Conservation (phyloP, 2,888 invertebrate species). For the Helicoverpa assulta region DNA sequence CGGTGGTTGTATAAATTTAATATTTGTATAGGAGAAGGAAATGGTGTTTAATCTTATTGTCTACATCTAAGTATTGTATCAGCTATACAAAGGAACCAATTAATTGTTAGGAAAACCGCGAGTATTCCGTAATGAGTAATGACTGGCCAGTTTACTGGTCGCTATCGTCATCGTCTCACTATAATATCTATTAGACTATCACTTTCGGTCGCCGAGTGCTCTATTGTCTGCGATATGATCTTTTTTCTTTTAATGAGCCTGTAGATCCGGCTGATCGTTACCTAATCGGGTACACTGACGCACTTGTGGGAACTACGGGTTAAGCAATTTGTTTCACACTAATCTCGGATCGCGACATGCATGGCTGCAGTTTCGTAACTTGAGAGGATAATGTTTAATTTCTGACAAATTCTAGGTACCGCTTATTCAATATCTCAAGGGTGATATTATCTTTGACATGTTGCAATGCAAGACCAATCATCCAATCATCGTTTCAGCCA, state of each 20-base stretch:
- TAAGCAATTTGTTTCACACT: slow-evolving; percentile 78
- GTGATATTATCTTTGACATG: neutral
- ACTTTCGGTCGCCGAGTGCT: slow-evolving; percentile 86
- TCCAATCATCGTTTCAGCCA: neutral
- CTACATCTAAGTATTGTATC: slow-evolving; percentile 14
- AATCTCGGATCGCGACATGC: slow-evolving; percentile 42
- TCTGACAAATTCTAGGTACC: slow-evolving; percentile 22
- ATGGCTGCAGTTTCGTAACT: slow-evolving; percentile 34
- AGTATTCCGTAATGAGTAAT: slow-evolving; percentile 70
- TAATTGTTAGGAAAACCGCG: slow-evolving; percentile 54
- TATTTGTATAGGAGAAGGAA: slow-evolving; percentile 46
- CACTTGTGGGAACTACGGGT: slow-evolving; percentile 82
- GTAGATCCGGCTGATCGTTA: slow-evolving; percentile 87
- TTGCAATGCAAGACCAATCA: neutral
- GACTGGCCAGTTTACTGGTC: slow-evolving; percentile 75
- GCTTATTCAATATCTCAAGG: slow-evolving; percentile 12
- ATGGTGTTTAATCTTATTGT: slow-evolving; percentile 23
- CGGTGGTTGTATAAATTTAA: slow-evolving; percentile 41
- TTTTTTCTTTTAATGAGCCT: slow-evolving; percentile 85
- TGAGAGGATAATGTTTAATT: slow-evolving; percentile 27
- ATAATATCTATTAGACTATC: slow-evolving; percentile 86
- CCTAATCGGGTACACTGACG: slow-evolving; percentile 81
- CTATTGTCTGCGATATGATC: slow-evolving; percentile 87
- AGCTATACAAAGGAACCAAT: slow-evolving; percentile 43
- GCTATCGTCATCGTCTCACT: slow-evolving; percentile 78